phyloP scores from a whole-genome alignment of 2,888 invertebrate genomes.

The Acrobasis suavella region DNA sequence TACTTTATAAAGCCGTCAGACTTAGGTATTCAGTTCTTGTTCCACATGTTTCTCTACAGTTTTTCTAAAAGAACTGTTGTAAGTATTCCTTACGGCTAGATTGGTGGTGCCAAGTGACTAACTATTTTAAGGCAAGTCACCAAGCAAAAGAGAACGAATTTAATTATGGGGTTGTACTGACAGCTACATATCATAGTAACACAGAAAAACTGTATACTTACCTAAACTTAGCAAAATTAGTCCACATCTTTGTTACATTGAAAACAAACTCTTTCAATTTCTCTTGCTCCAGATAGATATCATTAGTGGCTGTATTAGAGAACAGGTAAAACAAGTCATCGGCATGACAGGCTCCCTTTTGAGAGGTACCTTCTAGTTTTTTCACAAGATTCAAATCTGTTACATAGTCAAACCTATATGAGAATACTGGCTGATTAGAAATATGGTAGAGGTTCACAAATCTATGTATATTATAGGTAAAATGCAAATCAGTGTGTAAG shows the following conservation, averaged over 20 bases:
- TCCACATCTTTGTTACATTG: slow-evolving; percentile 60
- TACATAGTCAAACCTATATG: slow-evolving; percentile 41
- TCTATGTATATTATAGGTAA: slow-evolving; percentile 39
- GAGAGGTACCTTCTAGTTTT: slow-evolving; percentile 26
- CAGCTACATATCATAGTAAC: neutral
- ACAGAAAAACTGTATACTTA: slow-evolving; percentile 35
- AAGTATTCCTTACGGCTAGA: too few relatives aligned
- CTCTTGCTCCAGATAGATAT: slow-evolving; percentile 45
- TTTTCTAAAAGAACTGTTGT: too few relatives aligned
- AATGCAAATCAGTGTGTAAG: slow-evolving; percentile 37
- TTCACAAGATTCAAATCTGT: slow-evolving; percentile 44
- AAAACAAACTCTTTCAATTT: slow-evolving; percentile 44
- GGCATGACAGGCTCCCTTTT: slow-evolving; percentile 56
- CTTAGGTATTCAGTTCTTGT: too few relatives aligned
- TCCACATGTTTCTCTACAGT: too few relatives aligned
- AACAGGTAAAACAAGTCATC: slow-evolving; percentile 65
- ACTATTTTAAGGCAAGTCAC: too few relatives aligned
- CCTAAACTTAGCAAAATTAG: slow-evolving; percentile 67
- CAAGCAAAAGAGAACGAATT: too few relatives aligned
- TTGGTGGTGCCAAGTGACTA: too few relatives aligned
- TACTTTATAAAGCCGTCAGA: too few relatives aligned
- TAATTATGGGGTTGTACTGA: too few relatives aligned
- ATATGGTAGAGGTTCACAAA: slow-evolving; percentile 36
- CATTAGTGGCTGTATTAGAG: slow-evolving; percentile 46
- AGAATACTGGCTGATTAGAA: slow-evolving; percentile 32